Evolutionary conservation across 2,888 invertebrate species (phyloP).

Genomic region (Drosophila suboccidentalis): DNA sequence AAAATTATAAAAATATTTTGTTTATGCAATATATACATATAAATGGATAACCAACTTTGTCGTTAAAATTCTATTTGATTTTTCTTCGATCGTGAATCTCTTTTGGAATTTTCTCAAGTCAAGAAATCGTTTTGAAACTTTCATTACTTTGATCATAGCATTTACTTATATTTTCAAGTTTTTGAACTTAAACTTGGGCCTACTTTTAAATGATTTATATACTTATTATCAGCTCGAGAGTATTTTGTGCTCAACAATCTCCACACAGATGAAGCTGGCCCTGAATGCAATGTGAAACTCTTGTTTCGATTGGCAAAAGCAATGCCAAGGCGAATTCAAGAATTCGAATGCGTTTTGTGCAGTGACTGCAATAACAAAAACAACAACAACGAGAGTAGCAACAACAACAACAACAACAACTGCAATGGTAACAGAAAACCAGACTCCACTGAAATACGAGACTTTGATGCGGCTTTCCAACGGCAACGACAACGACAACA

Average conservation of each 20-base stretch:
- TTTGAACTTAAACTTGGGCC: conserved; percentile 13
- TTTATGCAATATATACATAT: too few species aligned
- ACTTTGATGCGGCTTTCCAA: conserved; percentile 65
- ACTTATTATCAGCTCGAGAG: conserved; percentile 6
- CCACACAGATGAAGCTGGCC: conserved; percentile 31
- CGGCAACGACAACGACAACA: conserved; percentile 47
- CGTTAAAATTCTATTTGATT: too few species aligned
- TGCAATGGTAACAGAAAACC: conserved; percentile 28
- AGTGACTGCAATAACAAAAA: conserved; percentile 29
- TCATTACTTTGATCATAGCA: too few species aligned
- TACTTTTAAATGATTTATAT: conserved; percentile 12
- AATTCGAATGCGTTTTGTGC: conserved; percentile 63
- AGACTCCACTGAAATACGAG: conserved; percentile 64
- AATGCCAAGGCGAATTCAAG: conserved; percentile 61
- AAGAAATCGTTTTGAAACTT: too few species aligned
- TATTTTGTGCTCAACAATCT: conserved; percentile 22
- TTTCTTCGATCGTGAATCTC: too few species aligned
- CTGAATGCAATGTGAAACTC: conserved; percentile 64
- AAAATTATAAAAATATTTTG: too few species aligned
- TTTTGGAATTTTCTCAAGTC: too few species aligned
- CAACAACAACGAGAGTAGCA: conserved; percentile 27
- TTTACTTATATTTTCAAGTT: background rate
- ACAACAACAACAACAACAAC: conserved; percentile 16
- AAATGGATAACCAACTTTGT: too few species aligned
- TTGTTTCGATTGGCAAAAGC: conserved; percentile 38